Conservation (phyloP, 30 jellyfish, hydroid and myxozoan species). For the Turritopsis rubra region DNA sequence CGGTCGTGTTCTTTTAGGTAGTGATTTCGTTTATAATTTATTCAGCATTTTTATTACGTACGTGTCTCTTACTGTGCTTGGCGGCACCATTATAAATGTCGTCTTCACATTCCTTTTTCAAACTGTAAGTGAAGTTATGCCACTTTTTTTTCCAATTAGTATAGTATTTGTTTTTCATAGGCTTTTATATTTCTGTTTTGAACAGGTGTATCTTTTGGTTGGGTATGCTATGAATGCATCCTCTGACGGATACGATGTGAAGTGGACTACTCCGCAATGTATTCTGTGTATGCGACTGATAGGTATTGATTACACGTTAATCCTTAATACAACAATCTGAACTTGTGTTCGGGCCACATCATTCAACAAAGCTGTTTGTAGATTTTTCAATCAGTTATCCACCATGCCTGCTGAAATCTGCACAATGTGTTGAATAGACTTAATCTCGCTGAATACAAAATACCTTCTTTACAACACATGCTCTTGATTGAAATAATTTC, state of each 20-base stretch:
- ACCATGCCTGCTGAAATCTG: too few relatives aligned
- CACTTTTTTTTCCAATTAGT: background rate
- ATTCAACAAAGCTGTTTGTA: too few relatives aligned
- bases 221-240: slow-evolving; percentile 67
- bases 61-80: slow-evolving; percentile 48
- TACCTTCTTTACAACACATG: too few relatives aligned
- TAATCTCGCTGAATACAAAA: too few relatives aligned
- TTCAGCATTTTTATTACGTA: slow-evolving; percentile 59
- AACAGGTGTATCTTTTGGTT: slow-evolving; percentile 43
- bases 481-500: too few relatives aligned
- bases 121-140: slow-evolving; percentile 44
- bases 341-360: too few relatives aligned
- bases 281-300: slow-evolving; percentile 80
- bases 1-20: slow-evolving; percentile 37
- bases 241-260: slow-evolving; percentile 66
- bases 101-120: slow-evolving; percentile 48
- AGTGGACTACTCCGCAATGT: slow-evolving; percentile 98
- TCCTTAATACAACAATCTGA: too few relatives aligned
- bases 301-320: slow-evolving; percentile 54
- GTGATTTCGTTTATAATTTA: slow-evolving; percentile 51
- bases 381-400: too few relatives aligned
- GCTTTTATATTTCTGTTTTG: background rate
- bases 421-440: too few relatives aligned
- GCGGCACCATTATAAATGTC: slow-evolving; percentile 57
- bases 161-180: background rate